Base-by-base conservation (phyloP, 2,797 vertebrate genomes). In the Cichlasoma orientale region DNA sequence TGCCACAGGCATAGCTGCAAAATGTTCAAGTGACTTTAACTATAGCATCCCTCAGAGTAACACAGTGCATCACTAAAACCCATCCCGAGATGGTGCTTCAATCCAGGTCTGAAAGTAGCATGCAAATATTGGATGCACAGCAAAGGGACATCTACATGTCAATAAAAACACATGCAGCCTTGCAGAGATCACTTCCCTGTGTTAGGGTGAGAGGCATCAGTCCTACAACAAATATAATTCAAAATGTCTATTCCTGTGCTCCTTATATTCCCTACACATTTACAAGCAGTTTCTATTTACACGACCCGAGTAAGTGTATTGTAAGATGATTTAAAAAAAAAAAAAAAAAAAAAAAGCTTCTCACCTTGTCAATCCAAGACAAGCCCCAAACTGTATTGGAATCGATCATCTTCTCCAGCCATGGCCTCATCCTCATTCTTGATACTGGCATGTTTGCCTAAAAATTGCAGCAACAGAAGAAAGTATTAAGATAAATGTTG, bases 361-460 rank as follows among this genome's bases (percentile, higher is more conserved):
- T 91, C 86, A 96, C 96, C 93, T 94, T 93, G 72, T 96, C 94
- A 10, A 96, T 27, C 96, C 96, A 96, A 1, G 1, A 6, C 57
- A 96, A 88, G 23, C 95, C 95, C 0, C 74, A 0, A 59, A 96
- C 74, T 11, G 41, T 1, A 10, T 88, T 81, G 13, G 94, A 95
- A 0, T 96, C 89, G 53, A 96, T 96, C 91, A 90, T 91, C 19
- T 41, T 11, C 90, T 95, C 93, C 90, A 96, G 83, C 96, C 96
- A 96, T 1, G 93, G 95, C 14, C 95, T 92, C 96, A 96, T 95
- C 72, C 93, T 94, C 95, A 95, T 94, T 74, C 96, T 93, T 38
- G 91, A 72, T 33, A 95, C 93, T 1, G 96, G 96, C 96, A 96
- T 96, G 82, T 63, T 91, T 84, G 56, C 38, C 92, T 92, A 33